phyloP scores from a whole-genome alignment of 64 coral and sea anemone species.

The Acropora tenuis region DNA sequence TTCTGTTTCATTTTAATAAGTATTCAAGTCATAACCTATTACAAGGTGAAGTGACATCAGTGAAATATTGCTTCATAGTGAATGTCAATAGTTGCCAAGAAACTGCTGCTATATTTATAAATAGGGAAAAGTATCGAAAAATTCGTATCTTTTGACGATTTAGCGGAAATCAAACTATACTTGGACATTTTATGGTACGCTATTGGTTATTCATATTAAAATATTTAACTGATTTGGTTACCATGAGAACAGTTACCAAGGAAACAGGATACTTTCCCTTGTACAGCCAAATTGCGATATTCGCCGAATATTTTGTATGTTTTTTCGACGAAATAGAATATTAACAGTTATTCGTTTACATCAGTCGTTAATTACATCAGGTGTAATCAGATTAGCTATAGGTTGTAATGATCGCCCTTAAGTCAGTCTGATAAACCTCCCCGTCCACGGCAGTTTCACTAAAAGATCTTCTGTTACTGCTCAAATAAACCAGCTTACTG shows the following conservation, averaged over 20 bases:
- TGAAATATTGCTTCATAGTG: neutral
- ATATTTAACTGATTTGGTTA: neutral
- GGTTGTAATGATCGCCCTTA: constrained; percentile 38
- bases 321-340: too few relatives aligned
- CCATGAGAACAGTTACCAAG: constrained; percentile 39
- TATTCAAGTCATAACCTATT: constrained; percentile 8
- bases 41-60: neutral
- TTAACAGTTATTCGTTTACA: constrained; percentile 35
- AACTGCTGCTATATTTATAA: neutral
- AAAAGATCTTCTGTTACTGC: constrained; percentile 48
- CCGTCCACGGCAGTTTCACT: constrained; percentile 41
- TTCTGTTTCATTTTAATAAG: constrained; percentile 43
- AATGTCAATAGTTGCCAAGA: neutral
- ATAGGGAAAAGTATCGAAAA: neutral
- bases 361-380: constrained; percentile 28
- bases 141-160: neutral
- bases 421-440: neutral
- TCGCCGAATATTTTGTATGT: too few relatives aligned
- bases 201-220: neutral
- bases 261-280: too few relatives aligned
- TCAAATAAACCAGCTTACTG: constrained; percentile 46
- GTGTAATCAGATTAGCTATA: constrained; percentile 53
- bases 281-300: too few relatives aligned
- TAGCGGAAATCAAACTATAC: constrained; percentile 8
- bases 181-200: neutral